These are phyloP conservation scores for Pollachius pollachius DNA, from an alignment of 2,113 vertebrate species.

Conservation along the genomic window DNA sequence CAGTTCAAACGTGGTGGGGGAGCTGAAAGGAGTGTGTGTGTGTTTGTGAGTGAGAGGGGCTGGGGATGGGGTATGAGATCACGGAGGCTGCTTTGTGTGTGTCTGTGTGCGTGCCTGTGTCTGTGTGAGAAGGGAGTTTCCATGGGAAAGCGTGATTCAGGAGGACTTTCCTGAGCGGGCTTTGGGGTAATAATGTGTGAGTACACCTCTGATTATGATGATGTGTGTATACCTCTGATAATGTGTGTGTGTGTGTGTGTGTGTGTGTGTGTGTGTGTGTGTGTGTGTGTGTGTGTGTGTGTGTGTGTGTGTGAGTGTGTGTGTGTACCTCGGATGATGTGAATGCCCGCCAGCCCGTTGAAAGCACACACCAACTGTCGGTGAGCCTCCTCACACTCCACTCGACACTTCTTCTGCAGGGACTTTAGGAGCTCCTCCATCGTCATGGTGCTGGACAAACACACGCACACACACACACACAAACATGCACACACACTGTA, in stretches of 20 bases:
- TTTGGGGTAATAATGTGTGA: neutral
- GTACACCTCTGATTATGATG: no score
- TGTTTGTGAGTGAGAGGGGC: neutral
- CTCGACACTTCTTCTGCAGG: slow-evolving; percentile 95
- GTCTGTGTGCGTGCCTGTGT: no score
- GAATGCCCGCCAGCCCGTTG: slow-evolving; percentile 95
- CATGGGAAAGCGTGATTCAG: slow-evolving; percentile 49
- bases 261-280: no score
- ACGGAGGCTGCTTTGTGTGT: slow-evolving; percentile 14
- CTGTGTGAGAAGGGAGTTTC: slow-evolving; percentile 19
- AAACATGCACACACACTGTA: slow-evolving; percentile 12
- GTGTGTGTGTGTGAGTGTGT: no score
- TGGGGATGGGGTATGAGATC: neutral
- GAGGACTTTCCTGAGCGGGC: neutral
- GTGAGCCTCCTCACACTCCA: slow-evolving; percentile 96
- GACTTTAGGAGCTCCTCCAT: slow-evolving; percentile 97
- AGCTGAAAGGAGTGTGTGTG: neutral
- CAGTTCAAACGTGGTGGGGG: neutral
- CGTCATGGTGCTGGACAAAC: slow-evolving; percentile 88
- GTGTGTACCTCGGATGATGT: slow-evolving; percentile 94
- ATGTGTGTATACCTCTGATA: no score
- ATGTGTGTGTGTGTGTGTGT: no score
- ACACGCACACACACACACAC: slow-evolving; percentile 29
- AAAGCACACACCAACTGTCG: slow-evolving; percentile 95
- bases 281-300: no score